Conservation (phyloP, 2,797 vertebrate genomes). For the Todus mexicanus region DNA sequence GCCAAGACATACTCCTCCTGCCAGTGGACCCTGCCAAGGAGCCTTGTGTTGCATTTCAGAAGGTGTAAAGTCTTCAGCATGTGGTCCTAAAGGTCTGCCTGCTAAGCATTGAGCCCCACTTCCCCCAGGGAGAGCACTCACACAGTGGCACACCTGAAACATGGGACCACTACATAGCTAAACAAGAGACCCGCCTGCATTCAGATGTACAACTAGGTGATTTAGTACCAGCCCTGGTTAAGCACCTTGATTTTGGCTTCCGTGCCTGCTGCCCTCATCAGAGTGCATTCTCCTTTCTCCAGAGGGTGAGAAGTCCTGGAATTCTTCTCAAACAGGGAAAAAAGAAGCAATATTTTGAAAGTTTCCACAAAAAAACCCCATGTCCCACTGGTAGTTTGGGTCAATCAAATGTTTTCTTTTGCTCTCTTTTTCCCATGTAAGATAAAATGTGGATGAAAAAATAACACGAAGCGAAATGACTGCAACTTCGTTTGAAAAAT, state of each 20-base stretch:
- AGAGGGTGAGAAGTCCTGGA: neutral
- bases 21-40: neutral
- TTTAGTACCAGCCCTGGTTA: neutral
- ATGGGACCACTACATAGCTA: neutral
- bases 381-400: neutral
- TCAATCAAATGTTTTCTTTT: slow-evolving; percentile 40
- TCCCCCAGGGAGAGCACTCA: neutral
- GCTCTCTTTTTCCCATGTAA: neutral
- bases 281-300: neutral
- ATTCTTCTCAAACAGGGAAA: neutral
- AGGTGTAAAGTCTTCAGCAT: neutral
- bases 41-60: neutral
- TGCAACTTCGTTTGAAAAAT: slow-evolving; percentile 36
- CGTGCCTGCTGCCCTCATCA: neutral
- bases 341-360: neutral
- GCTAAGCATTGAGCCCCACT: neutral
- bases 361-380: neutral
- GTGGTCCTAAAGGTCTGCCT: neutral
- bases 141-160: rapidly evolving
- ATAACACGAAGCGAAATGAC: neutral
- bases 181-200: neutral
- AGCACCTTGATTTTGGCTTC: neutral
- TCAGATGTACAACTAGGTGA: neutral
- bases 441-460: slow-evolving; percentile 33
- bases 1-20: neutral